Evolutionary conservation across 1,140 invertebrate species (phyloP).

Genomic region (Drosophila littoralis): DNA sequence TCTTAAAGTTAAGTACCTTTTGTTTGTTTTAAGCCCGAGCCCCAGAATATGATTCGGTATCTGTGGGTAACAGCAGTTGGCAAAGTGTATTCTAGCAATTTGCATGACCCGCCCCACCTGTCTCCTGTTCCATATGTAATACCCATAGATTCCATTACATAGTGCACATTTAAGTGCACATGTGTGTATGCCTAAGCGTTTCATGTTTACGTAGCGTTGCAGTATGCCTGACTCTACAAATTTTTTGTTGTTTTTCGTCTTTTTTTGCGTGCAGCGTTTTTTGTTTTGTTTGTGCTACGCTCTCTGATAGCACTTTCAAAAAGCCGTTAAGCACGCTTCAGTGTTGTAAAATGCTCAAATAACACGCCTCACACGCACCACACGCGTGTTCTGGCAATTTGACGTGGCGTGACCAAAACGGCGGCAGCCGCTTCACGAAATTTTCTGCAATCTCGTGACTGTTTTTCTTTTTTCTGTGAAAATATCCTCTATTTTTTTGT

Average conservation of each 20-base stretch:
- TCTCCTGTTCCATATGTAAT: slow-evolving; percentile 16
- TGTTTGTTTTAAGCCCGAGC: not conserved
- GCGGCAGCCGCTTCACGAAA: slow-evolving; percentile 27
- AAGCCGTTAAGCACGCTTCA: slow-evolving; percentile 74
- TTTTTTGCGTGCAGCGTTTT: slow-evolving; percentile 1
- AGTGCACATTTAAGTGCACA: slow-evolving; percentile 26
- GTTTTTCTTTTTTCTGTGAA: slow-evolving; percentile 24
- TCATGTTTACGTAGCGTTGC: slow-evolving; percentile 40
- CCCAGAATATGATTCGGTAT: not conserved
- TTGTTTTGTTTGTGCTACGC: slow-evolving; percentile 35
- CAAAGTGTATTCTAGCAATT: slow-evolving; percentile 10
- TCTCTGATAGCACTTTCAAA: slow-evolving; percentile 68
- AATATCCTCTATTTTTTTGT: slow-evolving; percentile 28
- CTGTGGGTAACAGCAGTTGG: not conserved
- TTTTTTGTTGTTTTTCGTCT: slow-evolving; percentile 8
- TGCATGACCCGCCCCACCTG: slow-evolving; percentile 15
- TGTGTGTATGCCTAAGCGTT: slow-evolving; percentile 34
- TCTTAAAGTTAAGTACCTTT: not conserved
- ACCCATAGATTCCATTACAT: slow-evolving; percentile 21
- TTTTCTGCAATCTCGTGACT: slow-evolving; percentile 51
- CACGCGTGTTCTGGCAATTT: slow-evolving; percentile 69
- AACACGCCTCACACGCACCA: slow-evolving; percentile 63
- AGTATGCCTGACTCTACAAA: slow-evolving; percentile 39
- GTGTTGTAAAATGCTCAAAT: slow-evolving; percentile 74
- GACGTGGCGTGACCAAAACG: slow-evolving; percentile 68